Percentiles rank a stretch among this genome's conserved stretches.
Conservation (phyloP, 1,140 invertebrate genomes). For the Drosophila setifemur region DNA sequence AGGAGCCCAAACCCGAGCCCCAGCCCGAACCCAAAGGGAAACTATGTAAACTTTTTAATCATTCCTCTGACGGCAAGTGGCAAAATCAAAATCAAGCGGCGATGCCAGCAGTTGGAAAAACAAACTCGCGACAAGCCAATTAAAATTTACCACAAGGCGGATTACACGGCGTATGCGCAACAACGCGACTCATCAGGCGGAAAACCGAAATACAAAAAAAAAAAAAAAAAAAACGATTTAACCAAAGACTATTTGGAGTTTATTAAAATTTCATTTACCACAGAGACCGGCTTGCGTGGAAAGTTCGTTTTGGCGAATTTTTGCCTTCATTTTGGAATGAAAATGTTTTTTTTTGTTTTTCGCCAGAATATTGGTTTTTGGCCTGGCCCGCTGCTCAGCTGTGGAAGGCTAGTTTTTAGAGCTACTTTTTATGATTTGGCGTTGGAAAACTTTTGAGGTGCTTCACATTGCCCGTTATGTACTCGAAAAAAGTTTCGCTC, state of each 20-base stretch:
- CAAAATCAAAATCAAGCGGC: constrained; percentile 19
- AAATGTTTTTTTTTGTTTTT: neutral
- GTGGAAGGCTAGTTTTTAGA: constrained; percentile 11
- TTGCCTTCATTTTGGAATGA: constrained; percentile 1
- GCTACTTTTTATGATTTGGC: constrained; percentile 20
- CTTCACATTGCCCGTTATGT: constrained; percentile 26
- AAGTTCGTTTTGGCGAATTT: constrained; percentile 13
- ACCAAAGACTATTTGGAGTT: constrained; percentile 28
- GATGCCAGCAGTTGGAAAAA: constrained; percentile 1
- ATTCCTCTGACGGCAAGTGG: constrained; percentile 5
- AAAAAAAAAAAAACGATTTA: constrained; percentile 27
- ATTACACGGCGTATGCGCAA: constrained; percentile 50
- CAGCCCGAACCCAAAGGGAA: constrained; percentile 5
- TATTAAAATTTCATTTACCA: constrained; percentile 54
- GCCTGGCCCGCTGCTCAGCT: neutral
- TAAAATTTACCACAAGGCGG: constrained; percentile 50
- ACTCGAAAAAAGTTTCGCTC: constrained; percentile 30
- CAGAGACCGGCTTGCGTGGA: neutral
- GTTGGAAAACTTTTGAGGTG: constrained; percentile 35
- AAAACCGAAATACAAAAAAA: too few species aligned
- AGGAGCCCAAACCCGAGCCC: neutral
- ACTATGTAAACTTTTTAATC: constrained; percentile 53
- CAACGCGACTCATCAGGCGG: constrained; percentile 18
- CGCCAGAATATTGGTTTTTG: constrained; percentile 19
- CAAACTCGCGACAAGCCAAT: constrained; percentile 41